Evolutionary conservation across 2,113 vertebrate species (phyloP), one percentile per base, ranked within the genome.

Genomic region (Scatophagus argus): DNA sequence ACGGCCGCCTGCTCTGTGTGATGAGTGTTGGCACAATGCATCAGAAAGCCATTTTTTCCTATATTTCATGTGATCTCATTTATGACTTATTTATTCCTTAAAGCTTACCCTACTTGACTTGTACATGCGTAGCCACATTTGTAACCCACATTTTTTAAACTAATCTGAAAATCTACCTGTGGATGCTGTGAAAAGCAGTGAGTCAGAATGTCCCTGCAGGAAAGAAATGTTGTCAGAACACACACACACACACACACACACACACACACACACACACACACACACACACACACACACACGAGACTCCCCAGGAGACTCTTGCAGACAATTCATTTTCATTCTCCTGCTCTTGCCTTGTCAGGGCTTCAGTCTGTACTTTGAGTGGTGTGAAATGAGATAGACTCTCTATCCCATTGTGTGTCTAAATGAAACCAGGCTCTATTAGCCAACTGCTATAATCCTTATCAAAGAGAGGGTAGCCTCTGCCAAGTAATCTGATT

Each of bases 401-500:
- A 25, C 3, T 6, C 58, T 73, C 25, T 4, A 12, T 32, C 49
- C 60, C 38, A 34, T 27, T 64, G 72, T 74, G 59, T 63, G 38
- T 55, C 36, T 55, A 44, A 74, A 64, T 44, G 36, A 74, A 55
- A 64, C 47, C 27, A 44, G 34, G 46, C 25, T 63, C 60, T 19
- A 34, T 74, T 63, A 73, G 17, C 56, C 44, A 61, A 2, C 56
- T 16, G 32, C 58, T 62, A 8, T 73, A 62, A 52, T 62, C 70
- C 34, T 29, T 8, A 29, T n/a, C 7, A 27, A 5, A 7, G 31
- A 25, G 46, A 38, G 19, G 9, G 31, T 3, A 1, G 32, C 64
- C 34, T 36, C 63, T 36, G 46, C 29, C 29, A 51, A 25, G 44
- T 51, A 36, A 51, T 66, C 63, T 66, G 63, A 66, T 36, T 23